These are phyloP conservation scores for Drosophila differens DNA, from an alignment of 2,888 invertebrate genomes.

Conservation along the genomic window DNA sequence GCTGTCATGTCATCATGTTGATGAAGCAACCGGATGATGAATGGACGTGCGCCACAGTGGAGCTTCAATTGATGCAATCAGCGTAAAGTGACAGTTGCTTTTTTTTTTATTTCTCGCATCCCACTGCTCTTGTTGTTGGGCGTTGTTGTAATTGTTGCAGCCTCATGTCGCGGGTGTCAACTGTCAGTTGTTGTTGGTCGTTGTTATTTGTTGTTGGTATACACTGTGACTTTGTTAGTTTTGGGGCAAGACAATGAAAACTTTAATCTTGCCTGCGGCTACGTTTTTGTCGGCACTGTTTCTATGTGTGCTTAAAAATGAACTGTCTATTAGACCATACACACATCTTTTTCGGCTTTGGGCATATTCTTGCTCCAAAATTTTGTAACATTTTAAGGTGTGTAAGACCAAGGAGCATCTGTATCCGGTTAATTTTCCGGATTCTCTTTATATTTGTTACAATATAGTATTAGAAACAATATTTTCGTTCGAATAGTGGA, in stretches of 20 bases:
- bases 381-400: rapidly evolving
- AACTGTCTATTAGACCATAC: not conserved
- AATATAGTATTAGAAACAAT: not conserved
- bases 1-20: conserved; percentile 81
- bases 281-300: not conserved
- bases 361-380: not conserved
- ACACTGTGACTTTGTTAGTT: conserved; percentile 28
- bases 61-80: conserved; percentile 82
- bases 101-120: conserved; percentile 16
- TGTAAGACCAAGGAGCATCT: not conserved
- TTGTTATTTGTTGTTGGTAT: conserved; percentile 23
- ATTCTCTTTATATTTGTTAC: not conserved
- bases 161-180: conserved; percentile 54
- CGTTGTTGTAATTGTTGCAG: conserved; percentile 47
- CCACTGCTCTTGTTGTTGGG: conserved; percentile 12
- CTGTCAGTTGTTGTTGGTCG: conserved; percentile 44
- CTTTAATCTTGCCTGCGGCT: not conserved
- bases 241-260: conserved; percentile 3
- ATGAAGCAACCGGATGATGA: conserved; percentile 81
- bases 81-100: conserved; percentile 78
- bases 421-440: not conserved
- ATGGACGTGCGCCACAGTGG: conserved; percentile 80
- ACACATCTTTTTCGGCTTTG: not conserved
- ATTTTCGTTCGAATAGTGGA: not conserved
- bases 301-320: not conserved